Percentiles rank a stretch among this genome's conserved stretches.
phyloP scores from a whole-genome alignment of 2,888 invertebrate genomes.

The Muscina levida region DNA sequence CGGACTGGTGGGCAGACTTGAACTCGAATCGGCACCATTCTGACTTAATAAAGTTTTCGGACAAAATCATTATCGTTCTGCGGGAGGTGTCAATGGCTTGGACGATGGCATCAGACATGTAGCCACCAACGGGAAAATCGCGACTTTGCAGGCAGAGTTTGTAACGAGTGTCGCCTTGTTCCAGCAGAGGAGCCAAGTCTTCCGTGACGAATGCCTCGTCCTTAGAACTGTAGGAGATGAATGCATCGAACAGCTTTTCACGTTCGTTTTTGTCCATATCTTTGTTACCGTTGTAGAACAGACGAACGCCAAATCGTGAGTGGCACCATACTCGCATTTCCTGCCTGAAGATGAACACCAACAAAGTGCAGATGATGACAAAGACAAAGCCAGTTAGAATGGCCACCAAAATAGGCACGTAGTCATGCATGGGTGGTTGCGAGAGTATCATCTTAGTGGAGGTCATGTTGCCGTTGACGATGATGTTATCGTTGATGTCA shows the following conservation, averaged over 20 bases:
- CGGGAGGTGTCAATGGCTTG: slow-evolving; percentile 95
- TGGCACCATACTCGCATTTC: slow-evolving; percentile 93
- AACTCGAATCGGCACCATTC: slow-evolving; percentile 98
- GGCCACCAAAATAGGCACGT: slow-evolving; percentile 89
- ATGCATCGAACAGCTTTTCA: slow-evolving; percentile 95
- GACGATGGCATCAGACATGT: slow-evolving; percentile 94
- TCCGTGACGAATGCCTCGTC: slow-evolving; percentile 95
- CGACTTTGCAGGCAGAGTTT: slow-evolving; percentile 94
- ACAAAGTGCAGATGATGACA: slow-evolving; percentile 87
- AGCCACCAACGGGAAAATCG: slow-evolving; percentile 93
- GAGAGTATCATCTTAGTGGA: slow-evolving; percentile 82
- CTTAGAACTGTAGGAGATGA: slow-evolving; percentile 95
- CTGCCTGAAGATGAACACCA: slow-evolving; percentile 89
- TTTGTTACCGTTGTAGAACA: slow-evolving; percentile 86
- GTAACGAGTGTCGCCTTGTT: slow-evolving; percentile 89
- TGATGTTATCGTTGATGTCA: slow-evolving; percentile 67
- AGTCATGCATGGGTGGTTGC: slow-evolving; percentile 85
- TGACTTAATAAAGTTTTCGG: slow-evolving; percentile 95
- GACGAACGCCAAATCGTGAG: slow-evolving; percentile 90
- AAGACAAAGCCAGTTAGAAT: slow-evolving; percentile 88
- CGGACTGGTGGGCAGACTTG: slow-evolving; percentile 94
- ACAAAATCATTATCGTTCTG: slow-evolving; percentile 93
- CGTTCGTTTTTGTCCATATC: slow-evolving; percentile 91
- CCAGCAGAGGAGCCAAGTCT: slow-evolving; percentile 92
- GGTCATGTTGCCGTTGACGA: slow-evolving; percentile 83